Conservation (phyloP, 1,140 invertebrate species). For the Saccostrea glomerata region DNA sequence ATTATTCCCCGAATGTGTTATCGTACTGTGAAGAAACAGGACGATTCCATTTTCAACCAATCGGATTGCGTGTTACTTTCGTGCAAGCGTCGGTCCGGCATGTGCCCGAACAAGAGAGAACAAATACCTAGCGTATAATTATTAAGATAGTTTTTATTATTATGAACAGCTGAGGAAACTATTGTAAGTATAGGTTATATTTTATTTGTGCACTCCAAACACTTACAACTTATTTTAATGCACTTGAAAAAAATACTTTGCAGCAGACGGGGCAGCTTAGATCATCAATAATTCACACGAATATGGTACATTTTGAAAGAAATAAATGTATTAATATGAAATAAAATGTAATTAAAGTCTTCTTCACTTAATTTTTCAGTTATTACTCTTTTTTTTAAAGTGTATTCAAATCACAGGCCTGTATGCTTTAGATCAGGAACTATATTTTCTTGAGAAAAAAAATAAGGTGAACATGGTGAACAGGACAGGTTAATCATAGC, state of each 20-base stretch:
- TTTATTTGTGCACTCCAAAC: neutral
- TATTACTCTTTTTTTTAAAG: too few species aligned
- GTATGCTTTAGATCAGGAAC: too few species aligned
- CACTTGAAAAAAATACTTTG: neutral
- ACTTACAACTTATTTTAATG: neutral
- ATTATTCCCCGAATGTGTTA: neutral
- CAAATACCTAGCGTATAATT: neutral
- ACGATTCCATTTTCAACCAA: constrained; percentile 37
- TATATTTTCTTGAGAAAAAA: too few species aligned
- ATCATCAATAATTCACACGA: neutral
- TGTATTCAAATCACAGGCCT: too few species aligned
- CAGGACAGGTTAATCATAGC: too few species aligned
- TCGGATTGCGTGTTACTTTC: constrained; percentile 19
- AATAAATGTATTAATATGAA: too few species aligned
- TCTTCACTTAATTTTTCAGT: too few species aligned
- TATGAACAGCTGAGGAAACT: neutral
- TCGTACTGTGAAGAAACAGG: neutral
- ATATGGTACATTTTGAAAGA: too few species aligned
- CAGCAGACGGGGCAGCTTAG: neutral
- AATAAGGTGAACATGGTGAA: too few species aligned
- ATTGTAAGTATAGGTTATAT: neutral
- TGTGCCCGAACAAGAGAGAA: constrained; percentile 40
- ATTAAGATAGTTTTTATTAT: neutral
- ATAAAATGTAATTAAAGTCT: too few species aligned
- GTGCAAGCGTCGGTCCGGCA: constrained; percentile 38